Evolutionary conservation across 2,888 invertebrate species (phyloP).

Genomic region (Temnothorax unifasciatus): DNA sequence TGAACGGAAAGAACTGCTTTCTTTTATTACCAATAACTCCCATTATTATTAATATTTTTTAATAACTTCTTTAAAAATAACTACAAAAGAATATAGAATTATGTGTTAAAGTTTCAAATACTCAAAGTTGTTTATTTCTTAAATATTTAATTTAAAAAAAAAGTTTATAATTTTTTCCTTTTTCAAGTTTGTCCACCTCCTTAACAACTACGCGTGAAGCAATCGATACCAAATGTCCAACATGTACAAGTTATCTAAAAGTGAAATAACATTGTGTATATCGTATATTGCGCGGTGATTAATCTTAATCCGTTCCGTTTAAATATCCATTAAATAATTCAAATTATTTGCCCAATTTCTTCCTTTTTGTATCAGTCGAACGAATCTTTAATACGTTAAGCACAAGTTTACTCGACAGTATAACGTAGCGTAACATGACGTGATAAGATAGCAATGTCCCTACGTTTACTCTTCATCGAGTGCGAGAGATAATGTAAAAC

Average conservation of each 20-base stretch:
- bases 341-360: neutral
- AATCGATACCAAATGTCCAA: neutral
- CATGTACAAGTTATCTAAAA: neutral
- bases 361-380: neutral
- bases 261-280: neutral
- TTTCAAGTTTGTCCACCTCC: too few relatives aligned
- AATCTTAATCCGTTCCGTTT: neutral
- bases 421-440: neutral
- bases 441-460: neutral
- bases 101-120: too few relatives aligned
- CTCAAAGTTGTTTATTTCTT: too few relatives aligned
- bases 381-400: neutral
- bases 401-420: neutral
- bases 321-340: neutral
- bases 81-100: too few relatives aligned
- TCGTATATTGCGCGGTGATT: neutral
- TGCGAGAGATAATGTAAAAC: slow-evolving; percentile 11
- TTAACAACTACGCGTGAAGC: neutral
- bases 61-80: too few relatives aligned
- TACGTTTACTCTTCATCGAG: slow-evolving; percentile 18
- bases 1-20: too few relatives aligned
- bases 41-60: too few relatives aligned
- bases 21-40: too few relatives aligned
- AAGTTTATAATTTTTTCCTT: too few relatives aligned
- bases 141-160: too few relatives aligned